A percentile compares a stretch with the other conserved stretches of the same genome.
phyloP scores from a whole-genome alignment of 2,888 invertebrate genomes.

The Byasa hedistus region DNA sequence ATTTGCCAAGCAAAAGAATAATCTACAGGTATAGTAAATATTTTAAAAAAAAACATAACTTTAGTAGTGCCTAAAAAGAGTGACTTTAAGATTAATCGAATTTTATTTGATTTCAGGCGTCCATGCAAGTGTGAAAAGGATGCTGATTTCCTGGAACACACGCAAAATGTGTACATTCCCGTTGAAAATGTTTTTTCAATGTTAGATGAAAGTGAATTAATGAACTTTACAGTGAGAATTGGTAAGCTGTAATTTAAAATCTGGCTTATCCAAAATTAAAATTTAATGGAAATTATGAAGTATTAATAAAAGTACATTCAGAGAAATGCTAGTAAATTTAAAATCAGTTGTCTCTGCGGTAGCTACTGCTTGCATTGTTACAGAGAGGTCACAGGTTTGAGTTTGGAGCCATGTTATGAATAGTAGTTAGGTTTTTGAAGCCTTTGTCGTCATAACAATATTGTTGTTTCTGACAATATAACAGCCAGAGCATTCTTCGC shows the following conservation, averaged over 20 bases:
- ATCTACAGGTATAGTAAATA: slow-evolving; percentile 60
- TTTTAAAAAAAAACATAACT: slow-evolving; percentile 15
- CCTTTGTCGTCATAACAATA: too few relatives aligned
- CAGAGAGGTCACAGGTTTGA: too few relatives aligned
- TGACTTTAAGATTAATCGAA: not conserved
- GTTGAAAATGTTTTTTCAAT: slow-evolving; percentile 77
- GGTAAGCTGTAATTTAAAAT: slow-evolving; percentile 48
- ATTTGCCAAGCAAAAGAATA: slow-evolving; percentile 69
- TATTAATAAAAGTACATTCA: too few relatives aligned
- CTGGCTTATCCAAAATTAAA: not conserved
- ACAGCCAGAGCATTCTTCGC: too few relatives aligned
- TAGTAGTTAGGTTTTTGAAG: too few relatives aligned
- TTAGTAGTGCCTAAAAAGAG: not conserved
- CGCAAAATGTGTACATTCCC: slow-evolving; percentile 77
- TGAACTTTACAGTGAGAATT: slow-evolving; percentile 71
- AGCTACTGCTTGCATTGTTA: too few relatives aligned
- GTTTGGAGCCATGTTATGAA: too few relatives aligned
- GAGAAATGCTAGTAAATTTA: too few relatives aligned
- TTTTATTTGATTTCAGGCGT: slow-evolving; percentile 54
- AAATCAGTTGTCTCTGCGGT: too few relatives aligned
- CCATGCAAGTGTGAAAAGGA: slow-evolving; percentile 76
- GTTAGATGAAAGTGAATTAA: slow-evolving; percentile 66
- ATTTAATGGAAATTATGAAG: too few relatives aligned
- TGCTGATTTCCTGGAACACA: slow-evolving; percentile 75
- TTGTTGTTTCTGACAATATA: too few relatives aligned